Evolutionary conservation across 2,797 vertebrate species (phyloP).

Genomic region (Myotis pilosus): DNA sequence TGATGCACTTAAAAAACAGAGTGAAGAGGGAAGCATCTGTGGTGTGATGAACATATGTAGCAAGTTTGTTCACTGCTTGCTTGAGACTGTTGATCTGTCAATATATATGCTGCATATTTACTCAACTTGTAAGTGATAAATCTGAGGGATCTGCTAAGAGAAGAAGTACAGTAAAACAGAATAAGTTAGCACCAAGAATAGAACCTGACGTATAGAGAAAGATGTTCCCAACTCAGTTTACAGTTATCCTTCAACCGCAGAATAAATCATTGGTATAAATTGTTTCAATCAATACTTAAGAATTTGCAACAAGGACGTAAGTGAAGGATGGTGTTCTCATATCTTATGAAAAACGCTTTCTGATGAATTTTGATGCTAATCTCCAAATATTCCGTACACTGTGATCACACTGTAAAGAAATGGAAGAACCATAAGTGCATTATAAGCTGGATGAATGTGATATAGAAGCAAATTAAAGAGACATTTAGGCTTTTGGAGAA

Average conservation of each 20-base stretch:
- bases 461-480: background rate
- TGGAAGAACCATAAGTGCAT: background rate
- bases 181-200: conserved; percentile 23
- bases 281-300: background rate
- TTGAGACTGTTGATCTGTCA: conserved; percentile 65
- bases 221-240: background rate
- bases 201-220: background rate
- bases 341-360: background rate
- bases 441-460: background rate
- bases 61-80: conserved; percentile 44
- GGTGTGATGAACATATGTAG: conserved; percentile 64
- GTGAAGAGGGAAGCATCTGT: conserved; percentile 53
- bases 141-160: background rate
- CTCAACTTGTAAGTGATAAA: conserved; percentile 54
- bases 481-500: background rate
- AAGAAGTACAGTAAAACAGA: conserved; percentile 47
- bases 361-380: background rate
- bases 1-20: conserved; percentile 56
- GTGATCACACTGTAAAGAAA: conserved; percentile 15
- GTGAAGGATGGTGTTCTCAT: background rate
- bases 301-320: conserved; percentile 1
- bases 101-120: conserved; percentile 46
- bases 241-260: background rate
- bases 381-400: background rate
- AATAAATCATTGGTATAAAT: conserved; percentile 11